A percentile compares a stretch with the other conserved stretches of the same genome.
Conservation (phyloP, 2,888 invertebrate genomes). For the Pammene aurita region DNA sequence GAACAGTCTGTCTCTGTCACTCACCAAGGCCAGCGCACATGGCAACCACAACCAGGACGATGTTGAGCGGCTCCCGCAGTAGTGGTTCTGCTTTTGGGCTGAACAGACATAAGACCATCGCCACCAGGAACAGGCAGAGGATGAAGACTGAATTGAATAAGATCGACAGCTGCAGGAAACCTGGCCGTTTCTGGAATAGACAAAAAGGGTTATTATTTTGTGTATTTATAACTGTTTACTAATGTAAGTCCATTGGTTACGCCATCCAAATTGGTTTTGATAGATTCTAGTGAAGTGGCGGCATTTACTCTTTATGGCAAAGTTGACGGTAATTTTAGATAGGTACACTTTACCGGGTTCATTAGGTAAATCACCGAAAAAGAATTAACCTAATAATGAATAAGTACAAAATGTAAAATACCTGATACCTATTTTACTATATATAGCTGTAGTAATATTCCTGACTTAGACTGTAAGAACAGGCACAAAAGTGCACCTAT, state of each 20-base stretch:
- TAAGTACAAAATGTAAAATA: too few species aligned
- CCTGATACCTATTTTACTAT: too few species aligned
- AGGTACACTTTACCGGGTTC: too few species aligned
- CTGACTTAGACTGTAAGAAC: background rate
- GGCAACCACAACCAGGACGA: slow-evolving; percentile 58
- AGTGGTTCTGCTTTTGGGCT: slow-evolving; percentile 57
- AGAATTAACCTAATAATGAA: too few species aligned
- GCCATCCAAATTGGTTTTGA: too few species aligned
- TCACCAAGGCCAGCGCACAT: slow-evolving; percentile 64
- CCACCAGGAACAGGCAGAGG: slow-evolving; percentile 72
- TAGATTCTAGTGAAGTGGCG: too few species aligned
- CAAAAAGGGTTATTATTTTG: background rate
- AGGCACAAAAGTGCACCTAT: background rate
- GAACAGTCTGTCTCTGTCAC: slow-evolving; percentile 30
- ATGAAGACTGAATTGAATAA: slow-evolving; percentile 76
- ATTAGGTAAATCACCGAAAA: too few species aligned
- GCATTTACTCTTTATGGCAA: too few species aligned
- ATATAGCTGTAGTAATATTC: too few species aligned
- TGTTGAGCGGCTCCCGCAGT: slow-evolving; percentile 54
- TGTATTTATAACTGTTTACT: too few species aligned
- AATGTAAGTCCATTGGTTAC: too few species aligned
- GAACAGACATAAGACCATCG: slow-evolving; percentile 70
- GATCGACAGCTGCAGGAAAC: slow-evolving; percentile 67
- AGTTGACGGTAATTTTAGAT: too few species aligned
- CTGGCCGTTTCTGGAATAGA: slow-evolving; percentile 65